Base-by-base conservation (phyloP, 2,797 vertebrate genomes). In the Pipistrellus pipistrellus region DNA sequence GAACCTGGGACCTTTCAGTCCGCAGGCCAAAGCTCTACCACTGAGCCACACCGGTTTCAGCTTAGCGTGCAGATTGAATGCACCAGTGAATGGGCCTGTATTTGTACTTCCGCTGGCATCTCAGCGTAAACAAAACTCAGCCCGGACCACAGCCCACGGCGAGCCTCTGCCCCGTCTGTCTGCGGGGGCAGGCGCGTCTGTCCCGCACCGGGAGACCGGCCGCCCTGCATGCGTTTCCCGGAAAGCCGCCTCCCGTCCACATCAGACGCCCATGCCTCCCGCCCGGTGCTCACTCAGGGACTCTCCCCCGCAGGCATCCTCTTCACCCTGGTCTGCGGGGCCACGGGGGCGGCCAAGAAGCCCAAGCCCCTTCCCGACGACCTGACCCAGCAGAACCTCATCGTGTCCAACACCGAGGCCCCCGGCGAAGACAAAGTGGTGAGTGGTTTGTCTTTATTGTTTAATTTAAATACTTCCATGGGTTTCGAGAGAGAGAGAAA, bases 351-450 rank as follows among this genome's bases (percentile, higher is more conserved):
- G 27, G 95, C 97, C 20, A 97, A 68, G 38, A 46, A 84, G 8
- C 71, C 51, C 25, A 92, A 96, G 92, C n/a, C 15, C 6, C 75
- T 97, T 64, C 97, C 98, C n/a, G 98, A 99, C 3, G 99, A 99
- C 75, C 94, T 98, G 89, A 97, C 98, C 41, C 98, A 98, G 91
- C 98, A 98, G 95, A 98, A 99, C 57, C 96, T 98, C 95, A 98
- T 98, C 0, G 97, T 98, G 93, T 99, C 99, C 59, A 99, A 99
- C 97, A 99, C 98, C 0, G 99, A 99, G 98, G 98, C 98, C 73
- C 99, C 98, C 1, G 99, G 99, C 78, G 99, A 99, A 51, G 98
- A 99, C 98, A 99, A 99, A 98, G 98, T 99, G 97, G 98, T 98
- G 95, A 98, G 98, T 91, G 80, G 6, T 51, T 41, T 76, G 0